Percentiles rank a stretch among this genome's conserved stretches.
These are phyloP conservation scores for Coenonympha arcania DNA, from an alignment of 2,888 invertebrate species.

Conservation along the genomic window DNA sequence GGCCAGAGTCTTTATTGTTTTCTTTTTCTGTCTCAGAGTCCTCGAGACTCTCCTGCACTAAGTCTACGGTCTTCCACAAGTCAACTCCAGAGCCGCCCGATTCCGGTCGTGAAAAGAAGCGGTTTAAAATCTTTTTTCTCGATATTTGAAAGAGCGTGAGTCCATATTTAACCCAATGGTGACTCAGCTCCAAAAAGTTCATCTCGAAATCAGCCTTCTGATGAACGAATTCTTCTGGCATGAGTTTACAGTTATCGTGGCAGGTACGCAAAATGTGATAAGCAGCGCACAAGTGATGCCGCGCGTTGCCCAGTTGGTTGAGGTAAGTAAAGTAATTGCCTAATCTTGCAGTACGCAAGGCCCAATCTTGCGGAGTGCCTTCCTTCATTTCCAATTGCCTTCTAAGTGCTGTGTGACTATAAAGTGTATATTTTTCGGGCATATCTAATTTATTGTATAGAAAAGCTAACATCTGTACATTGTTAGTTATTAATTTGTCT, in stretches of 20 bases:
- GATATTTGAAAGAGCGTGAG: constrained; percentile 73
- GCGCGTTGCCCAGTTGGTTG: constrained; percentile 61
- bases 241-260: constrained; percentile 67
- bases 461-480: constrained; percentile 77
- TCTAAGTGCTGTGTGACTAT: constrained; percentile 73
- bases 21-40: constrained; percentile 43
- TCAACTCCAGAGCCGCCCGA: constrained; percentile 46
- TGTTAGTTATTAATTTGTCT: constrained; percentile 75
- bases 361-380: constrained; percentile 75
- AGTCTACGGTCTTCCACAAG: constrained; percentile 57
- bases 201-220: constrained; percentile 61
- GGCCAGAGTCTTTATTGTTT: constrained; percentile 49
- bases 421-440: constrained; percentile 67
- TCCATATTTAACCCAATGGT: constrained; percentile 77
- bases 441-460: constrained; percentile 72
- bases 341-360: constrained; percentile 68
- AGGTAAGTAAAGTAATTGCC: constrained; percentile 69
- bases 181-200: constrained; percentile 68
- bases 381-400: constrained; percentile 74
- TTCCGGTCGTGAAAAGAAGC: constrained; percentile 52
- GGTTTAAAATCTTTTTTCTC: constrained; percentile 60
- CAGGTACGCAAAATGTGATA: constrained; percentile 72
- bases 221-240: constrained; percentile 58
- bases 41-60: constrained; percentile 36
- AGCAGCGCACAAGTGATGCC: constrained; percentile 79